Conservation (phyloP, 1,140 invertebrate genomes). For the Drosophila trapezifrons region DNA sequence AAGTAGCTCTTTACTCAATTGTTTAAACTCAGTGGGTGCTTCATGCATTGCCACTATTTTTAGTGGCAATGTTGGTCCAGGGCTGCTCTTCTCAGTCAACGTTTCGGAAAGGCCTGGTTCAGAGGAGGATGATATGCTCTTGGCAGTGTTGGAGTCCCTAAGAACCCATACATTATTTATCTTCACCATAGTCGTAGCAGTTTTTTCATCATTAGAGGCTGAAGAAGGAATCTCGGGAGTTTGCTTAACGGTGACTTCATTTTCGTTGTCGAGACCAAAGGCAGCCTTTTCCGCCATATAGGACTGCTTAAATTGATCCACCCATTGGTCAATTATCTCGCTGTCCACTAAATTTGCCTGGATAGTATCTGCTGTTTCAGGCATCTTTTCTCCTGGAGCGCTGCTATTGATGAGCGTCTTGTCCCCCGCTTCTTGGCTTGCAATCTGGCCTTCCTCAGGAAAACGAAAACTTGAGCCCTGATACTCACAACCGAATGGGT, state of each 20-base stretch:
- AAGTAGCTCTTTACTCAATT: neutral
- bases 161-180: neutral
- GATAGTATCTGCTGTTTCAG: no score
- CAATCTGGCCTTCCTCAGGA: constrained; percentile 2
- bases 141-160: neutral
- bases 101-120: neutral
- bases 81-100: neutral
- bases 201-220: neutral
- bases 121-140: neutral
- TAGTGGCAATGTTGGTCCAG: neutral
- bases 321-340: constrained; percentile 17
- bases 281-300: constrained; percentile 1
- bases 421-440: neutral
- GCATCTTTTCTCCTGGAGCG: neutral
- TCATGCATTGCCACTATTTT: constrained; percentile 1
- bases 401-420: neutral
- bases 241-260: neutral
- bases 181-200: neutral
- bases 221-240: no score
- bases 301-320: constrained; percentile 7
- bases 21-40: neutral
- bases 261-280: neutral
- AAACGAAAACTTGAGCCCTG: constrained; percentile 6
- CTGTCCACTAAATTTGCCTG: neutral
- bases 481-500: neutral